Percentiles rank a stretch among this genome's conserved stretches.
These are phyloP conservation scores for Hyposoter dolosus DNA, from an alignment of 2,888 invertebrate species.

Conservation along the genomic window DNA sequence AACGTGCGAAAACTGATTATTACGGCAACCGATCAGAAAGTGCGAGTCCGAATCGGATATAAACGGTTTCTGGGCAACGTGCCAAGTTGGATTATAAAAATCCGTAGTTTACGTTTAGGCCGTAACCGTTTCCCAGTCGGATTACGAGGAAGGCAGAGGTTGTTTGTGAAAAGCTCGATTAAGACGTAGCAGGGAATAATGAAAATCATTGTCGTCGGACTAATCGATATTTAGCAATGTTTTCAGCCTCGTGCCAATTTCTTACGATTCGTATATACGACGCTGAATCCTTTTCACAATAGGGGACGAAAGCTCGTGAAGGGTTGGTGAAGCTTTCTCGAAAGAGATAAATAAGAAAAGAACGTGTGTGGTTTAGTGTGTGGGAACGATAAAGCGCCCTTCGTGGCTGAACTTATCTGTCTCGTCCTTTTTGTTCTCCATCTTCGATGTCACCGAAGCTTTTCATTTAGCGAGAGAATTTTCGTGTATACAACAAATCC, in stretches of 20 bases:
- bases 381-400: constrained; percentile 49
- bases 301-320: constrained; percentile 34
- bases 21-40: neutral
- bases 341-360: neutral
- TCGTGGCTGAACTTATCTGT: constrained; percentile 62
- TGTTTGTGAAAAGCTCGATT: neutral
- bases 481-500: neutral
- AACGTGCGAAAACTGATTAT: neutral
- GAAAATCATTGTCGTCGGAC: neutral
- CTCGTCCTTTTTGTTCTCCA: constrained; percentile 32
- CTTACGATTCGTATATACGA: constrained; percentile 39
- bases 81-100: constrained; percentile 38
- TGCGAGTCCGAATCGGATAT: constrained; percentile 24
- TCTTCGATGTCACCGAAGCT: neutral
- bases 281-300: constrained; percentile 46
- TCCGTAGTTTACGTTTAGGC: constrained; percentile 44
- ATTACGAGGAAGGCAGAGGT: neutral
- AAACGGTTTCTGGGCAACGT: constrained; percentile 51
- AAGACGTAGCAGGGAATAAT: neutral
- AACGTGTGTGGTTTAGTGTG: constrained; percentile 7
- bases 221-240: constrained; percentile 13
- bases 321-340: neutral
- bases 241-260: constrained; percentile 63
- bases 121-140: constrained; percentile 26
- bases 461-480: neutral